These are phyloP conservation scores for Tor tambroides DNA, from an alignment of 2,113 vertebrate genomes.

Conservation along the genomic window DNA sequence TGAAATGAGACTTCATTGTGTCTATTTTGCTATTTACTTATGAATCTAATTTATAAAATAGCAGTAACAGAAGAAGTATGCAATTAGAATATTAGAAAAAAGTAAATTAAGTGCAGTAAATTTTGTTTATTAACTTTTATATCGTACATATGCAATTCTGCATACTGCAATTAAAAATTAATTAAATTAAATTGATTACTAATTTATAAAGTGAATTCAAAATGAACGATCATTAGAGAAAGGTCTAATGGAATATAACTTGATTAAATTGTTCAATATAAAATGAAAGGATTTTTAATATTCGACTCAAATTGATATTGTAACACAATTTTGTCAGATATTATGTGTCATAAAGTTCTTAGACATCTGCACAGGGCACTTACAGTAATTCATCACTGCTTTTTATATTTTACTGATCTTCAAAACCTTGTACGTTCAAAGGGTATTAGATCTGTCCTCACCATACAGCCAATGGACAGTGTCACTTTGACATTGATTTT, in stretches of 20 bases:
- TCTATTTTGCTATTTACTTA: neutral
- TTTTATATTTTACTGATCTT: neutral
- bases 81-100: too few species aligned
- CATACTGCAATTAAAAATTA: neutral
- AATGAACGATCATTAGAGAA: neutral
- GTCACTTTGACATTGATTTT: neutral
- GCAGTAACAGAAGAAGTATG: neutral
- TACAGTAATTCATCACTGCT: constrained; percentile 3
- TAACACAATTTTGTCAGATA: neutral
- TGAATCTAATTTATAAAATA: neutral
- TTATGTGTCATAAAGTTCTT: neutral
- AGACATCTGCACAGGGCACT: neutral
- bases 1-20: neutral
- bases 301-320: neutral
- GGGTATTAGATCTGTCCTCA: neutral
- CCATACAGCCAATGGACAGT: neutral
- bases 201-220: neutral
- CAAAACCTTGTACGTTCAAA: neutral
- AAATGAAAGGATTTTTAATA: neutral
- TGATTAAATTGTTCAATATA: neutral
- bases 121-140: too few species aligned
- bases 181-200: neutral
- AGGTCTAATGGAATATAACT: neutral
- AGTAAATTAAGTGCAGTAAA: too few species aligned
- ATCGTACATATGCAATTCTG: neutral